A percentile compares a stretch with the other conserved stretches of the same genome.
Evolutionary conservation across 2,888 invertebrate species (phyloP).

Genomic region (Agrenia bidenticulata): DNA sequence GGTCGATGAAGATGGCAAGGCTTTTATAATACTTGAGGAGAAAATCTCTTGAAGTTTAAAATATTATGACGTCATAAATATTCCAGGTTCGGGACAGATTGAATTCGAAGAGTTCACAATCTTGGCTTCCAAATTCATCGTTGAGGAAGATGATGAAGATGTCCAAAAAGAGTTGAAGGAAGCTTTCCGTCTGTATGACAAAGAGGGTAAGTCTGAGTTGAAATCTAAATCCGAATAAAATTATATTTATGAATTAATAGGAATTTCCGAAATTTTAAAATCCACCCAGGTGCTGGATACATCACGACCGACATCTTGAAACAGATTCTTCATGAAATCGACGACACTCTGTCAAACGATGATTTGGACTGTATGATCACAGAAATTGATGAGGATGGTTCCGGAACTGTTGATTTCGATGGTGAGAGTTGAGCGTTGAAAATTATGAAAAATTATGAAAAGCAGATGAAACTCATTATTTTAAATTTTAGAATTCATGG

Average conservation of each 20-base stretch:
- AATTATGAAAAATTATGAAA: not conserved
- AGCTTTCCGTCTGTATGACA: slow-evolving; percentile 58
- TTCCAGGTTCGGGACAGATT: slow-evolving; percentile 60
- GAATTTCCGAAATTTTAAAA: too few species aligned
- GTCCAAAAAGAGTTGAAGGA: slow-evolving; percentile 61
- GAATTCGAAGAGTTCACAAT: slow-evolving; percentile 61
- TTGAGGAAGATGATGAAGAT: slow-evolving; percentile 61
- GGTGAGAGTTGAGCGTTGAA: slow-evolving; percentile 63
- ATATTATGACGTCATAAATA: too few species aligned
- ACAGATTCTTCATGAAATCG: slow-evolving; percentile 21
- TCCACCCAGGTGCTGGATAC: slow-evolving; percentile 21
- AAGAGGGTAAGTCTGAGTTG: slow-evolving; percentile 55
- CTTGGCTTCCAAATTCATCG: slow-evolving; percentile 60
- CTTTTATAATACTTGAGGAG: not conserved
- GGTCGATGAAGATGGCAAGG: slow-evolving; percentile 61
- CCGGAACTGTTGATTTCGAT: slow-evolving; percentile 67
- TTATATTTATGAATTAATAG: too few species aligned
- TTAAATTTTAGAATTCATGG: slow-evolving; percentile 83
- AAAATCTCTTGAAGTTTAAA: slow-evolving; percentile 17
- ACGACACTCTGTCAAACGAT: slow-evolving; percentile 18
- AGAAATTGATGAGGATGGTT: slow-evolving; percentile 55
- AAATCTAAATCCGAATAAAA: too few species aligned
- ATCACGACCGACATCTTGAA: slow-evolving; percentile 23
- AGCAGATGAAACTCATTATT: slow-evolving; percentile 18
- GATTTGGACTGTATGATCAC: slow-evolving; percentile 17